These are phyloP conservation scores for Epizoanthus stellaris DNA, from an alignment of 92 coral and sea anemone genomes.

Conservation along the genomic window DNA sequence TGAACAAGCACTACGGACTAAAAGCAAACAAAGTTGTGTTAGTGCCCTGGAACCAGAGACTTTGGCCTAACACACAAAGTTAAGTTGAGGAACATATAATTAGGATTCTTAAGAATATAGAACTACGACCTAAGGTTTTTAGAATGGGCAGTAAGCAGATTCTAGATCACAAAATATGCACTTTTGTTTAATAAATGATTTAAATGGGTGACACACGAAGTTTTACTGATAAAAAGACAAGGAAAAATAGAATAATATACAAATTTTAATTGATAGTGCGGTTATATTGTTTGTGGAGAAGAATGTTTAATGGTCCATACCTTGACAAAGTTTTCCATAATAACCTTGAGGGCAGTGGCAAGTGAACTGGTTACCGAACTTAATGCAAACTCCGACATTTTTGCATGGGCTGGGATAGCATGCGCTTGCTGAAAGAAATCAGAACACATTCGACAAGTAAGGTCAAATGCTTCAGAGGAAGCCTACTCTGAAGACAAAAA, in stretches of 20 bases:
- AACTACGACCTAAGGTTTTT: too few relatives aligned
- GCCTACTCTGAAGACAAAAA: too few relatives aligned
- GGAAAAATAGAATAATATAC: too few relatives aligned
- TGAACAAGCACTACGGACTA: conserved; percentile 84
- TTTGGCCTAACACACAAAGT: neutral
- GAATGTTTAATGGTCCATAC: conserved; percentile 48
- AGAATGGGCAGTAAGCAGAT: too few relatives aligned
- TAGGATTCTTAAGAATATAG: too few relatives aligned
- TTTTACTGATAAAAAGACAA: too few relatives aligned
- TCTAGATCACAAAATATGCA: too few relatives aligned
- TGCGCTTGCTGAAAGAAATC: conserved; percentile 69
- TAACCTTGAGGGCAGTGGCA: conserved; percentile 93
- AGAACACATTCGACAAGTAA: neutral
- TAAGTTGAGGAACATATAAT: neutral
- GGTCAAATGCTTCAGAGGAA: too few relatives aligned
- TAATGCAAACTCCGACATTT: conserved; percentile 85
- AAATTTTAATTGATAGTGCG: too few relatives aligned
- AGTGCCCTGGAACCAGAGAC: neutral
- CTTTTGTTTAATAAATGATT: too few relatives aligned
- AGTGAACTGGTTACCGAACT: conserved; percentile 73
- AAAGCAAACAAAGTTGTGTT: neutral
- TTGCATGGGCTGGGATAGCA: conserved; percentile 95
- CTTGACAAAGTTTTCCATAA: conserved; percentile 87
- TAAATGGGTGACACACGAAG: too few relatives aligned
- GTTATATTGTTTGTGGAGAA: too few relatives aligned